Conservation (phyloP, 2,888 invertebrate genomes). For the Erebia epiphron region DNA sequence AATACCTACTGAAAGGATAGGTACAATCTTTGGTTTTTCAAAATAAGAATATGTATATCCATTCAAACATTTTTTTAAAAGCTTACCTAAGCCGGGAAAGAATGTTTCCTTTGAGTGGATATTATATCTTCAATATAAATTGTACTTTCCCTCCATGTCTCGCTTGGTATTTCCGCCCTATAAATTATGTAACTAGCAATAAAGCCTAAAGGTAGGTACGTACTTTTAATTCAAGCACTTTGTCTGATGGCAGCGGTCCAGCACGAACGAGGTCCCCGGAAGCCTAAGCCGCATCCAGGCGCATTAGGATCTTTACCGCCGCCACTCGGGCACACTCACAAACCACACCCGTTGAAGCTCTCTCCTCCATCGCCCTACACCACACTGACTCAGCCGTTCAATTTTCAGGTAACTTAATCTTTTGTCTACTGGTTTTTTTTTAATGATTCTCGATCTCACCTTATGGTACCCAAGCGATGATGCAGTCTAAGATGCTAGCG, state of each 20-base stretch:
- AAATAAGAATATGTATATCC: too few species aligned
- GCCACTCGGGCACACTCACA: slow-evolving; percentile 68
- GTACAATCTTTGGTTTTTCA: too few species aligned
- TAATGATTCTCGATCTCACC: too few species aligned
- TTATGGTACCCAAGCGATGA: too few species aligned
- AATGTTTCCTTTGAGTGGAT: too few species aligned
- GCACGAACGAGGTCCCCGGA: slow-evolving; percentile 97
- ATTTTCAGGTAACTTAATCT: slow-evolving; percentile 61
- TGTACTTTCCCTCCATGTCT: too few species aligned
- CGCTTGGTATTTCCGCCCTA: too few species aligned
- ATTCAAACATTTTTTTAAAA: too few species aligned
- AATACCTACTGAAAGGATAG: too few species aligned
- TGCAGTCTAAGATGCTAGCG: too few species aligned
- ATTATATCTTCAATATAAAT: too few species aligned
- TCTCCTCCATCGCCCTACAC: slow-evolving; percentile 75
- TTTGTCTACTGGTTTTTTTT: neutral
- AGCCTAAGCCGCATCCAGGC: slow-evolving; percentile 90
- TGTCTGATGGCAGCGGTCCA: slow-evolving; percentile 90
- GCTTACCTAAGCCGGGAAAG: too few species aligned
- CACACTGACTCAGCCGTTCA: slow-evolving; percentile 66
- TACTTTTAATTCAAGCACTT: neutral
- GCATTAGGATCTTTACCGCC: slow-evolving; percentile 65
- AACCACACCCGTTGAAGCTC: slow-evolving; percentile 70
- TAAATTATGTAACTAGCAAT: neutral
- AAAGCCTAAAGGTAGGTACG: neutral